Evolutionary conservation across 2,797 vertebrate species (phyloP), one percentile per base, ranked within the genome.

Genomic region (Threskiornis aethiopicus): DNA sequence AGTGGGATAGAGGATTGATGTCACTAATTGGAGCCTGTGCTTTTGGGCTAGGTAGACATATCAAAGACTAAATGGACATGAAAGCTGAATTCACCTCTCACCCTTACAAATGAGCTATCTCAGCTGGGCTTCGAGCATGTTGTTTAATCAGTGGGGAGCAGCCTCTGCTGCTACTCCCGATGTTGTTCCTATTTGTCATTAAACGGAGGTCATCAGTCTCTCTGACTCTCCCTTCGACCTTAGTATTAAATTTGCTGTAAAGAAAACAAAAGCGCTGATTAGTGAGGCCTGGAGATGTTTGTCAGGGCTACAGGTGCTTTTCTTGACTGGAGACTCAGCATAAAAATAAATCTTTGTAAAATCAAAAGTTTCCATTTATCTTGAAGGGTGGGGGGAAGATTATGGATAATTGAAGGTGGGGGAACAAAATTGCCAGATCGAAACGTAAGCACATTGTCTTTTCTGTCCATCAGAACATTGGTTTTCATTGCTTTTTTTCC

Each of bases 71-170:
- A 71, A 31, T 41, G 71, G 46, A 16, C 76, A 51, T 72, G 89
- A 88, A 81, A 81, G 89, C 72, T 86, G 79, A 58, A 44, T 55
- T 72, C 51, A 70, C 83, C 37, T 41, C 80, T 76, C 6, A 6
- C 46, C 65, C 84, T 95, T 33, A 46, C 91, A 76, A 89, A 88
- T 67, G 87, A 91, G 46, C 55, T 66, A 4, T 6, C 57, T 54
- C 69, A 41, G 69, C 65, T 52, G 77, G 77, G 83, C 91, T 87
- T 6, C 9, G 42, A 75, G 72, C 44, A 3, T 4, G n/a, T 25
- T 75, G 57, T 88, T 95, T 84, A 87, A 85, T 65, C 79, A 95
- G 64, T 3, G 26, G 67, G 87, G 86, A 79, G 91, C 93, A 84
- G 88, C 46, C 55, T 44, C 39, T 89, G 64, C 55, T 83, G 89